Evolutionary conservation across 2,888 invertebrate genomes (phyloP).

Genomic region (Caenorhabditis sp.): DNA sequence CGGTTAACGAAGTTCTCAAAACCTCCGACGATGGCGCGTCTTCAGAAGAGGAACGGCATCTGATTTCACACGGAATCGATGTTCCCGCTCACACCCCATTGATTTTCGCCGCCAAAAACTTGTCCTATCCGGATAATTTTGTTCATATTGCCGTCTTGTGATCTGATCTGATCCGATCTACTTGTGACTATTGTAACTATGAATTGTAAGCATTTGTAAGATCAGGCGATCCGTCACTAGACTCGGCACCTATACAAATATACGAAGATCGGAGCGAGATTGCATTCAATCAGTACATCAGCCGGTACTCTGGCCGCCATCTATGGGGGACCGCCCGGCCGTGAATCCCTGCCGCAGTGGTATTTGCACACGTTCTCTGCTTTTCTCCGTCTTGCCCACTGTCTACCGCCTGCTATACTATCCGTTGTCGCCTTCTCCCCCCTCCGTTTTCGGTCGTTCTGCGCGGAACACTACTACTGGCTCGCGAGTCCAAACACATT

Average conservation of each 20-base stretch:
- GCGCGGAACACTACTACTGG: constrained; percentile 19
- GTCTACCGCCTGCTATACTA: constrained; percentile 30
- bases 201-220: too few relatives aligned
- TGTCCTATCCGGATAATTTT: constrained; percentile 98
- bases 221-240: too few relatives aligned
- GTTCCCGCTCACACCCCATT: constrained; percentile 91
- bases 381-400: constrained; percentile 14
- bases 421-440: constrained; percentile 10
- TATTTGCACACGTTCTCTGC: constrained; percentile 37
- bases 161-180: too few relatives aligned
- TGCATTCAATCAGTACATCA: too few relatives aligned
- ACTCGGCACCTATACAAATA: too few relatives aligned
- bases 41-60: constrained; percentile 3
- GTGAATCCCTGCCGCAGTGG: constrained; percentile 17
- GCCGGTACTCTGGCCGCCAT: too few relatives aligned
- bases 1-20: constrained; percentile 15
- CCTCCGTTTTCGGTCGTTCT: constrained; percentile 7
- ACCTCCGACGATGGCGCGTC: neutral
- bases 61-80: constrained; percentile 90
- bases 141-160: constrained; percentile 83
- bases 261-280: too few relatives aligned
- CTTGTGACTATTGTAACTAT: too few relatives aligned
- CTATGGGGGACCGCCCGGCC: constrained; percentile 15
- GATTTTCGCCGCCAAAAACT: constrained; percentile 96
- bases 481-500: neutral